Base-by-base conservation (phyloP, 2,888 invertebrate species). In the Camptogramma bilineatum region DNA sequence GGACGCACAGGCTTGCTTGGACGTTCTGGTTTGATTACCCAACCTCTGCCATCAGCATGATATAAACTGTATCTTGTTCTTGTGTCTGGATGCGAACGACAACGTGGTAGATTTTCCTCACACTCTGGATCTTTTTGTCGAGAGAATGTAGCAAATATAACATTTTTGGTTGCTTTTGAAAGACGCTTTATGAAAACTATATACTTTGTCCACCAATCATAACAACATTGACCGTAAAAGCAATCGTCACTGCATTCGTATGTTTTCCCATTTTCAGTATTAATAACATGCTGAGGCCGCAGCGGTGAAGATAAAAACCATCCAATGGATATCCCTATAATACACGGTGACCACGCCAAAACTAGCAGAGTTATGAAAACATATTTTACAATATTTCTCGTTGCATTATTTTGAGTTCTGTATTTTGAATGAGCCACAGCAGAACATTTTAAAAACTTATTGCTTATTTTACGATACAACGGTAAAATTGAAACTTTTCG, bases 1-100 rank as follows among this genome's bases (percentile, higher is more conserved):
- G 16, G 16, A 44, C 1, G 31, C 24, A 5, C 13, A 7, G 21
- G 42, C 13, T 7, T 0, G 17, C 4, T 2, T 52, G 68, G 60
- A 73, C 16, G 16, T 5, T 17, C 28, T 19, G 80, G 77, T 74
- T 84, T 84, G 66, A 82, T 78, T n/a, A 83, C 69, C 82, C 86
- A 83, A 10, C 84, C 83, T 73, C 78, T 80, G 9, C 72, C 66
- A 2, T 65, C 56, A 13, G 73, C 68, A 71, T 77, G 79, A 50
- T 66, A 79, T 17, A 84, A 66, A 18, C 71, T 72, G 55, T 84
- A 85, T 67, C 67, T 77, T 51, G 69, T 82, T 24, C 51, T 67
- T 16, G 78, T 77, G 64, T 80, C 73, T 17, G 81, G 79, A 61
- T 75, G 68, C 55, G 44, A 31, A 44, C 44, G 17, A 54, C 58